Conservation (phyloP, 2,888 invertebrate species). For the Drosophila monieri region DNA sequence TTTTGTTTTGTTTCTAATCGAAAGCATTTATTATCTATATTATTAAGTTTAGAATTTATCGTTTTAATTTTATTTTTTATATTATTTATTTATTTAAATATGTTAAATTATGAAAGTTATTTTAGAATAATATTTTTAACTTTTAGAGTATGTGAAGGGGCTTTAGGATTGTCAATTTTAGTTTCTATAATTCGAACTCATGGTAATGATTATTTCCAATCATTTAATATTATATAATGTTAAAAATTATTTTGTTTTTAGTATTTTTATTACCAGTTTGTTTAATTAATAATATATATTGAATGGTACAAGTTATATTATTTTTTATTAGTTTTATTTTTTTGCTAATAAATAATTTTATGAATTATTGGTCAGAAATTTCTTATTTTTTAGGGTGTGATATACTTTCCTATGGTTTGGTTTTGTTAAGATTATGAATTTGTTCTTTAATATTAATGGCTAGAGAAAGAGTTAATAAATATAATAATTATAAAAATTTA, state of each 20-base stretch:
- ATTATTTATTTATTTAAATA: conserved; percentile 84
- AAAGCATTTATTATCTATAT: conserved; percentile 86
- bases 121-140: conserved; percentile 87
- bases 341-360: conserved; percentile 77
- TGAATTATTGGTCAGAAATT: conserved; percentile 21
- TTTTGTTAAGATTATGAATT: conserved; percentile 87
- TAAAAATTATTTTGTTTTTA: conserved; percentile 84
- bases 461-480: conserved; percentile 80
- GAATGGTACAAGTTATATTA: conserved; percentile 85
- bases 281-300: conserved; percentile 85
- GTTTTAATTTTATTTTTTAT: conserved; percentile 86
- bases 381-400: conserved; percentile 28
- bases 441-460: conserved; percentile 86
- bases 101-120: conserved; percentile 85
- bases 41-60: conserved; percentile 87
- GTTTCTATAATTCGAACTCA: no score
- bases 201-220: no score
- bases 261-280: conserved; percentile 84
- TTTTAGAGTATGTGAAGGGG: conserved; percentile 88
- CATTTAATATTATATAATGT: no score
- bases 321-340: conserved; percentile 85
- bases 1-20: conserved; percentile 85
- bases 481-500: conserved; percentile 84
- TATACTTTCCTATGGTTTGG: conserved; percentile 83
- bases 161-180: conserved; percentile 85